These are phyloP conservation scores for Lasioglossum villosulum DNA, from an alignment of 2,888 invertebrate species.

Conservation along the genomic window DNA sequence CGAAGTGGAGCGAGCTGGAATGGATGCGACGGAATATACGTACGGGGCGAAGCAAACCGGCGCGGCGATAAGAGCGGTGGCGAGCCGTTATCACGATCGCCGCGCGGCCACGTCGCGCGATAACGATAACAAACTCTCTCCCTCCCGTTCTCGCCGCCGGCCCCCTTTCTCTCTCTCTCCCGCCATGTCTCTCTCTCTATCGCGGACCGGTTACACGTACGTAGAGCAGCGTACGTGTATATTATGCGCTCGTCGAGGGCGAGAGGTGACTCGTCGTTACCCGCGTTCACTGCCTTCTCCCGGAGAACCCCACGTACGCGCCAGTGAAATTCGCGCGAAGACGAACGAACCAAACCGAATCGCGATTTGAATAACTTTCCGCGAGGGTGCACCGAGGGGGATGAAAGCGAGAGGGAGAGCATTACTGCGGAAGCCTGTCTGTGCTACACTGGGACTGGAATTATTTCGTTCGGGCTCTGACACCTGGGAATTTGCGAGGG, in stretches of 20 bases:
- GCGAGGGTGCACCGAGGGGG: background rate
- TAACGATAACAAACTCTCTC: constrained; percentile 80
- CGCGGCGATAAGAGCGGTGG: constrained; percentile 73
- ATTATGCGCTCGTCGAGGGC: constrained; percentile 57
- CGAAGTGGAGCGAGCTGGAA: constrained; percentile 78
- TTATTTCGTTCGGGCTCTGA: background rate
- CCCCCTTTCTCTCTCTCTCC: constrained; percentile 33
- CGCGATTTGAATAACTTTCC: constrained; percentile 2
- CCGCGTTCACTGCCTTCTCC: constrained; percentile 36
- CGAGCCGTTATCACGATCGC: constrained; percentile 73
- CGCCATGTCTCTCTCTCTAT: background rate
- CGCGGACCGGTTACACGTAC: constrained; percentile 33
- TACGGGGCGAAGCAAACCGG: constrained; percentile 73
- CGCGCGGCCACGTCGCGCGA: constrained; percentile 76
- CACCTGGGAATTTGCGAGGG: background rate
- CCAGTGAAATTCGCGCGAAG: constrained; percentile 23
- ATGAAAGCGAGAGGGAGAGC: constrained; percentile 3
- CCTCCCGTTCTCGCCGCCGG: constrained; percentile 45
- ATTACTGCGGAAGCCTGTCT: background rate
- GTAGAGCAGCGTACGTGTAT: constrained; percentile 33
- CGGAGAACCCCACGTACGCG: constrained; percentile 13
- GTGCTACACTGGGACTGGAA: background rate
- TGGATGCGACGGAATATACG: constrained; percentile 73
- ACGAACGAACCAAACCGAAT: constrained; percentile 11
- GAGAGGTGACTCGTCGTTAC: constrained; percentile 67